Base-by-base conservation (phyloP, 2,888 invertebrate genomes). In the Hedychridium roseum region DNA sequence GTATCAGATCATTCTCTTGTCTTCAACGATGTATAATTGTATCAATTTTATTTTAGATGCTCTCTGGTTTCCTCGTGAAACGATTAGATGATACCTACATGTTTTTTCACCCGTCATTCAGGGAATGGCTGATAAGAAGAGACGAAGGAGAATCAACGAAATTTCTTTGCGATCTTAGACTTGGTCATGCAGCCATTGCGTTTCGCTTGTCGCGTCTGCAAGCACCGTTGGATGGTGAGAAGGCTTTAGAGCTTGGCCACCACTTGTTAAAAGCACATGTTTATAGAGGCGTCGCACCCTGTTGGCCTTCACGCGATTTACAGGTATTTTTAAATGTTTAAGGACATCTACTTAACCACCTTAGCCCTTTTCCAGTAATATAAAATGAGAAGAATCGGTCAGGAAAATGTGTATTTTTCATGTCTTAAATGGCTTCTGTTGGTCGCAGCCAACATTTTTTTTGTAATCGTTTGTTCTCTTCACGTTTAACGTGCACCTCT, bases 101-200 rank as follows among this genome's bases (percentile, higher is more conserved):
- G 93, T 95, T 97, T 80, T 96, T 97, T 81, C 97, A 98, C 78
- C 95, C 97, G 0, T 94, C 96, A 2, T 94, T 98, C 81, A 90
- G 97, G 83, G 97, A 98, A 82, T 98, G 97, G 97, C 83, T 97
- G 54, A 89, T 92, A 57, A 82, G 94, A 26, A 84, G 96, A 32
- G 94, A 90, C 57, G 92, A 93, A 61, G 91, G 86, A 60, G 94
- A 96, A 74, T 91, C 91, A 55, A 85, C 88, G 0, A 96, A 96
- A 79, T 97, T 96, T 79, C 83, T 96, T n/a, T 95, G 95, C 76
- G 96, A 97, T 81, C 83, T 94, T 45, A 85, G 97, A 69, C 84
- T 91, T 28, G 97, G 97, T 0, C 97, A 97, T 79, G 90, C 94
- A 9, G 91, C 92, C 4, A 92, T 97, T 49, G 95, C 96, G 1